phyloP scores from a whole-genome alignment of 2,797 vertebrate genomes.

The Tamandua tetradactyla region DNA sequence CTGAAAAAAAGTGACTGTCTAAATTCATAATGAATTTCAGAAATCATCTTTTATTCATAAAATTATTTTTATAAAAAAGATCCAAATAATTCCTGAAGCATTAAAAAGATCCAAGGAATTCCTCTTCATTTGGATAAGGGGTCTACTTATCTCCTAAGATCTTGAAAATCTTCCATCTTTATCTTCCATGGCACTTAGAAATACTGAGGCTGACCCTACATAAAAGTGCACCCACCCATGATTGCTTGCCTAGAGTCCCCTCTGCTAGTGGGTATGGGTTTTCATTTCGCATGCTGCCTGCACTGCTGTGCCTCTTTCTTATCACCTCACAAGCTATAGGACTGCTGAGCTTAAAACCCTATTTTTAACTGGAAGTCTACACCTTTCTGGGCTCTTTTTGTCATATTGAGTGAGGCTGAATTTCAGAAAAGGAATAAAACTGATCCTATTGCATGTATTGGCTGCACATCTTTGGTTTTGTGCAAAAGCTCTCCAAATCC shows the following conservation, averaged over 20 bases:
- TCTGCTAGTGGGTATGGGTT: not conserved
- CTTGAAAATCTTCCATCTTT: not conserved
- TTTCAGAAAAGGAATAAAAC: slow-evolving; percentile 61
- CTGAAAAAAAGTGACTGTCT: not conserved
- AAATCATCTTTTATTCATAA: slow-evolving; percentile 53
- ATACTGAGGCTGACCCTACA: accelerated
- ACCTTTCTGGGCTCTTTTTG: slow-evolving; percentile 1
- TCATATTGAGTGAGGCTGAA: slow-evolving; percentile 22
- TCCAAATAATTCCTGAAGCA: not conserved
- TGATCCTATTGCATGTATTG: slow-evolving; percentile 45
- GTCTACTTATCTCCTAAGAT: not conserved
- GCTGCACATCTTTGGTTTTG: slow-evolving; percentile 34
- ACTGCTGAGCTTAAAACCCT: not conserved
- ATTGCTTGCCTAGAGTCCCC: not conserved
- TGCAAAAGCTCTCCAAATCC: slow-evolving; percentile 49
- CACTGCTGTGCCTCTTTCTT: not conserved
- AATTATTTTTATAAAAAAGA: not conserved
- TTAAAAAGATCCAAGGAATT: not conserved
- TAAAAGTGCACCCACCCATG: accelerated
- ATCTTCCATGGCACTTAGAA: not conserved
- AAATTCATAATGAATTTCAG: slow-evolving; percentile 4
- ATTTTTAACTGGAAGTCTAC: slow-evolving; percentile 56
- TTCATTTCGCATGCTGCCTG: not conserved
- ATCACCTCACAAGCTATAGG: slow-evolving; percentile 22
- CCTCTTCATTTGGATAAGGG: not conserved